phyloP scores from a whole-genome alignment of 2,113 vertebrate genomes.

The Amphiprion ocellaris region DNA sequence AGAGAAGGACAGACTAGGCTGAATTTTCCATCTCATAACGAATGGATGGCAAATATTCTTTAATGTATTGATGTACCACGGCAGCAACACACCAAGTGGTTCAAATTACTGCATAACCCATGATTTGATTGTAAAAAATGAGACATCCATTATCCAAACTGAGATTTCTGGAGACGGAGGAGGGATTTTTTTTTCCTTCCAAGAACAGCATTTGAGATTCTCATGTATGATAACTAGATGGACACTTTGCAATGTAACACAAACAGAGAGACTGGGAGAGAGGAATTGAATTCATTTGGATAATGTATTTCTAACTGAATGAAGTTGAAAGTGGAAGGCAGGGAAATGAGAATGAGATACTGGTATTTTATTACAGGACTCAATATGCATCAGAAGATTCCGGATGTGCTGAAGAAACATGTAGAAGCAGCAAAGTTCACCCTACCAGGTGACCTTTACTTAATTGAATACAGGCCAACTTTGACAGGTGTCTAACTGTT shows the following conservation, averaged over 20 bases:
- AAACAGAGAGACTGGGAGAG: background rate
- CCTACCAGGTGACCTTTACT: background rate
- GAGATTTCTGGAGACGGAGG: slow-evolving; percentile 3
- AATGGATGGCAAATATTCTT: slow-evolving; percentile 70
- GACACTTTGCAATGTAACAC: slow-evolving; percentile 4
- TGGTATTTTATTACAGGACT: background rate
- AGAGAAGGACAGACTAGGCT: slow-evolving; percentile 12
- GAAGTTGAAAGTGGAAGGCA: slow-evolving; percentile 6
- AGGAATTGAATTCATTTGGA: slow-evolving; percentile 24
- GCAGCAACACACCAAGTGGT: slow-evolving; percentile 31
- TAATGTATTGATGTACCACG: slow-evolving; percentile 60
- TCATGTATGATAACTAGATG: slow-evolving; percentile 19
- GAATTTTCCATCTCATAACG: slow-evolving; percentile 69
- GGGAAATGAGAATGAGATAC: background rate
- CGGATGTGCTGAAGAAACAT: background rate
- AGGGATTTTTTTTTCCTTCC: background rate
- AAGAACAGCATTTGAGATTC: slow-evolving; percentile 30
- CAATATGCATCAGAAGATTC: slow-evolving; percentile 17
- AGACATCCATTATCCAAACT: slow-evolving; percentile 42
- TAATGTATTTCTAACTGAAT: slow-evolving; percentile 20
- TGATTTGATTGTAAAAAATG: slow-evolving; percentile 56
- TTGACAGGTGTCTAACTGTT: slow-evolving; percentile 16
- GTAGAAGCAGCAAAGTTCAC: background rate
- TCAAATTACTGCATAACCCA: slow-evolving; percentile 56
- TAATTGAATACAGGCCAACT: background rate